Percentiles rank a stretch among this genome's conserved stretches.
Evolutionary conservation across 2,113 vertebrate genomes (phyloP).

Genomic region (Apus apus): DNA sequence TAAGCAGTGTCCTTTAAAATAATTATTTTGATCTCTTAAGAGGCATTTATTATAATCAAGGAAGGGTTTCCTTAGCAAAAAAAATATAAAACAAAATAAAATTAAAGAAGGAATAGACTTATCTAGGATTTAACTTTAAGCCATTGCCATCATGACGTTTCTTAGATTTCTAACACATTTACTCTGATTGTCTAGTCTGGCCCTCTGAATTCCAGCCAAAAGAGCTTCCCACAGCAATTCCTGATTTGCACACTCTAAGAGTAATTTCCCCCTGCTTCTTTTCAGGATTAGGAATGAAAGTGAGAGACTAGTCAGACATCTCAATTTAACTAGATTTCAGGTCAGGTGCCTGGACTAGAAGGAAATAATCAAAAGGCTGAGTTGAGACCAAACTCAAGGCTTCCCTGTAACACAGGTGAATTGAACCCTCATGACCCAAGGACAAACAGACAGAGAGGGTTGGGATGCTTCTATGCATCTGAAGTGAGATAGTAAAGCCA

Average conservation of each 20-base stretch:
- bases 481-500: not conserved
- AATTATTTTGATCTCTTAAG: slow-evolving; percentile 74
- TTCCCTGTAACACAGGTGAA: not conserved
- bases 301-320: not conserved
- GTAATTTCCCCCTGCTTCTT: slow-evolving; percentile 5
- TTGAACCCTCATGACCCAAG: not conserved
- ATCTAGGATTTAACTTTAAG: slow-evolving; percentile 37
- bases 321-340: not conserved
- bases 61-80: slow-evolving; percentile 61
- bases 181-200: not conserved
- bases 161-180: not conserved
- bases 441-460: not conserved
- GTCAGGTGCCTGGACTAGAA: not conserved
- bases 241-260: not conserved
- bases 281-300: slow-evolving; percentile 20
- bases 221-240: not conserved
- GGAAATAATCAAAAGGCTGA: not conserved
- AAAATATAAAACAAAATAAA: not conserved
- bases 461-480: not conserved
- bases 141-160: not conserved
- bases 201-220: slow-evolving; percentile 7
- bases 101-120: not conserved
- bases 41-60: slow-evolving; percentile 73
- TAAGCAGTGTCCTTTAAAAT: slow-evolving; percentile 71
- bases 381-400: not conserved